Percentiles rank a stretch among this genome's conserved stretches.
Conservation (phyloP, 2,113 vertebrate genomes). For the Canis aureus region DNA sequence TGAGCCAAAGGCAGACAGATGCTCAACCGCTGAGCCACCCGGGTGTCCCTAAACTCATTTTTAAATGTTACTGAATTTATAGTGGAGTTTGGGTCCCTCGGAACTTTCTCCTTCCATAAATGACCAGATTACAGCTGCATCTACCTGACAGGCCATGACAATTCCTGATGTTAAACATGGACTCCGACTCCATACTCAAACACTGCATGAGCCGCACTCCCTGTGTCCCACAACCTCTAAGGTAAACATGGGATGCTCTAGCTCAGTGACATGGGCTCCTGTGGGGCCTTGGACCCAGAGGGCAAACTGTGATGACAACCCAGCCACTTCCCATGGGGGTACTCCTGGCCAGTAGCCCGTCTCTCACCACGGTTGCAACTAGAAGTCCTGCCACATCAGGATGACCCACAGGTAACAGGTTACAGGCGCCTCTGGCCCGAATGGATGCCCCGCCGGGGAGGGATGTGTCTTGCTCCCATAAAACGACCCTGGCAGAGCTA, state of each 20-base stretch:
- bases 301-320: rapidly evolving
- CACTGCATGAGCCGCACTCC: rapidly evolving
- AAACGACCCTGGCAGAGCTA: background rate
- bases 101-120: background rate
- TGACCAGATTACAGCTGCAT: background rate
- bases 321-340: rapidly evolving
- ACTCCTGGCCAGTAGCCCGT: background rate
- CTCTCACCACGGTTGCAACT: too few species aligned
- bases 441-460: rapidly evolving
- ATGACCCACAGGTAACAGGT: background rate
- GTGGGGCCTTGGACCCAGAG: background rate
- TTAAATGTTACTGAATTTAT: too few species aligned
- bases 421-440: background rate
- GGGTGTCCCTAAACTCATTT: background rate
- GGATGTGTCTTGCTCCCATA: background rate
- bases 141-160: background rate
- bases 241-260: rapidly evolving
- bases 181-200: background rate
- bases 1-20: background rate
- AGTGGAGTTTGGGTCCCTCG: background rate
- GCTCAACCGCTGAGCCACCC: background rate
- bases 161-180: background rate
- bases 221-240: background rate
- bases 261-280: background rate
- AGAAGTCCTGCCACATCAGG: background rate